These are phyloP conservation scores for Marasmarcha lunaedactyla DNA, from an alignment of 2,888 invertebrate species.

Conservation along the genomic window DNA sequence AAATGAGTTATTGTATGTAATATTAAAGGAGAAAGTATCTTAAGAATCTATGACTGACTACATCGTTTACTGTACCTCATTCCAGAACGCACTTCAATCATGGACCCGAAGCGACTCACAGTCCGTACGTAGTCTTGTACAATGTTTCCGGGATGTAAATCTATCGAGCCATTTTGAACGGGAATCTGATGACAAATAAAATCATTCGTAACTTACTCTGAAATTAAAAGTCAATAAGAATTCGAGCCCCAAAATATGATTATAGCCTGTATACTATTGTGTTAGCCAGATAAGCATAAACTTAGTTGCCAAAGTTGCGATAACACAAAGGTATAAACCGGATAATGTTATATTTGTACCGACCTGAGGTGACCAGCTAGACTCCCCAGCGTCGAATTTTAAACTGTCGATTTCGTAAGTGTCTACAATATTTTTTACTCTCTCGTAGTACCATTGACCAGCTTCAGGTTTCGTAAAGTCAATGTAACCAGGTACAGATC, in stretches of 20 bases:
- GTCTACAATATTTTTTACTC: conserved; percentile 63
- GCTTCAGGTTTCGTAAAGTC: conserved; percentile 82
- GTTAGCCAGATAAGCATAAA: no score
- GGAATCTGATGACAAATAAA: conserved; percentile 47
- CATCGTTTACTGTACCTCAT: no score
- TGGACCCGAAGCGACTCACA: conserved; percentile 70
- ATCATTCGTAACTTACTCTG: not conserved
- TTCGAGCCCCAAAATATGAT: no score
- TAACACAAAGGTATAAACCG: no score
- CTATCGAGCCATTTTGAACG: conserved; percentile 61
- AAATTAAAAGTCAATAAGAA: not conserved
- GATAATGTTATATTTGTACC: conserved; percentile 3
- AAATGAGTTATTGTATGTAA: no score
- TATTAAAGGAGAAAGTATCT: no score
- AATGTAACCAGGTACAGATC: conserved; percentile 68
- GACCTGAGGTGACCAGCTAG: conserved; percentile 75
- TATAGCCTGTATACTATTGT: no score
- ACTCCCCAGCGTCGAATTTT: conserved; percentile 88
- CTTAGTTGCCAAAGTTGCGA: no score
- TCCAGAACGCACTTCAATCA: conserved; percentile 80
- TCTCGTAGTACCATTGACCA: conserved; percentile 67
- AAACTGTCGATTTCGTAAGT: conserved; percentile 78
- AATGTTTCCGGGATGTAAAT: conserved; percentile 68
- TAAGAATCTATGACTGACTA: no score
- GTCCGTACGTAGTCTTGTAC: conserved; percentile 68